Evolutionary conservation across 2,113 vertebrate genomes (phyloP), one percentile per base, ranked within the genome.

Genomic region (Regulus satrapa): DNA sequence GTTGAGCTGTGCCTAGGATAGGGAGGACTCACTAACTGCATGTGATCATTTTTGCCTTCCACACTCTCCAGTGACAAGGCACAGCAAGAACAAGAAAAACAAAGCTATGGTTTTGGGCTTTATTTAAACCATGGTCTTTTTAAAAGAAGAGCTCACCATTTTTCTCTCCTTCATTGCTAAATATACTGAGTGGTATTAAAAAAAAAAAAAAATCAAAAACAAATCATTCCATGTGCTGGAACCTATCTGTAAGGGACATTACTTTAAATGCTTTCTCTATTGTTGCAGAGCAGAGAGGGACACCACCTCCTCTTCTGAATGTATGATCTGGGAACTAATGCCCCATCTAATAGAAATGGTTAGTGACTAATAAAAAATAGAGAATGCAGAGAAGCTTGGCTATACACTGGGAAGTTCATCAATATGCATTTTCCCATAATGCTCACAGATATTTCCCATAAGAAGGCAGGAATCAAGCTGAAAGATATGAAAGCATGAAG

Each of bases 301-400:
- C 84, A 89, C 26, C 64, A 64, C 20, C 84, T 81, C 38, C 74
- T 91, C 51, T 78, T 61, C 77, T 92, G 62, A 89, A 94, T 96
- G 87, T 89, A 88, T 92, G 76, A 75, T 85, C 71, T 90, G 61
- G 85, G 86, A 96, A 74, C 3, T 96, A 73, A 95, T 95, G 79
- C 36, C 93, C 52, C 88, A 75, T 56, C 85, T 93, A 85, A 93
- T 24, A 92, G 46, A 95, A 93, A 90, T 56, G 48, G 45, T 38
- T 86, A 79, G 83, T 72, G 73, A 86, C 85, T 92, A 93, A 95
- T 76, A 90, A 75, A 94, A 94, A 87, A 80, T 62, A 85, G 89
- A 76, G 40, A 51, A 64, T 71, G 38, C 77, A 93, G 89, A 56
- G 49, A 79, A 88, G 59, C 52, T 66, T 76, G 75, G 68, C 38